Conservation (phyloP, 2,113 vertebrate genomes). For the Cochlearius cochlearius region DNA sequence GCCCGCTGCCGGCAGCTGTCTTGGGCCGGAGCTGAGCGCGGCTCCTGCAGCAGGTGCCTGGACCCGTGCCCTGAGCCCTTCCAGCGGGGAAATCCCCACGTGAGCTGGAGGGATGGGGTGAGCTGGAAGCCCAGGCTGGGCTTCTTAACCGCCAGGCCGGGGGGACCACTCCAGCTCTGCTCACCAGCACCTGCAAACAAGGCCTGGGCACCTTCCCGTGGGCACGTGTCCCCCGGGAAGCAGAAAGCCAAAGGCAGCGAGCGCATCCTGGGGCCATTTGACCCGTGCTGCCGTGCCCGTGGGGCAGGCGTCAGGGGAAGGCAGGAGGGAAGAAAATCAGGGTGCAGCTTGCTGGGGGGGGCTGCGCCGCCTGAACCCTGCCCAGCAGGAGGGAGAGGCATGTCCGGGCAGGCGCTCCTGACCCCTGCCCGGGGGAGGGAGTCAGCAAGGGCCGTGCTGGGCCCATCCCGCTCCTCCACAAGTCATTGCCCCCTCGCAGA, state of each 20-base stretch:
- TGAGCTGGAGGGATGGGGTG: rapidly evolving
- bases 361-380: not conserved
- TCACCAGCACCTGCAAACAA: rapidly evolving
- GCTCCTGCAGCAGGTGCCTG: slow-evolving; percentile 37
- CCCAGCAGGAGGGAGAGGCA: not conserved
- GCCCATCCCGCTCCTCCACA: not conserved
- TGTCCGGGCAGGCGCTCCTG: not conserved
- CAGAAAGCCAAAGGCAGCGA: rapidly evolving
- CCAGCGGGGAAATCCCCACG: not conserved
- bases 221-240: rapidly evolving
- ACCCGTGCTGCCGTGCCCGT: rapidly evolving
- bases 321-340: not conserved
- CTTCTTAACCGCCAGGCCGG: not conserved
- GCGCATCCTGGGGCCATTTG: not conserved
- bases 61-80: not conserved
- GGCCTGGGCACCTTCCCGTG: not conserved
- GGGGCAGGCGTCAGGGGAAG: not conserved
- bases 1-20: not conserved
- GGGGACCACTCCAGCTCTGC: rapidly evolving
- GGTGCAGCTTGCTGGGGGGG: not conserved
- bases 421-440: not conserved
- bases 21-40: not conserved
- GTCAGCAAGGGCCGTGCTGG: not conserved
- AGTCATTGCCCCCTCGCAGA: not conserved
- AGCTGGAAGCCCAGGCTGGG: not conserved